These are phyloP conservation scores for Chamaetylas fuelleborni DNA, from an alignment of 2,113 vertebrate genomes.

Conservation along the genomic window DNA sequence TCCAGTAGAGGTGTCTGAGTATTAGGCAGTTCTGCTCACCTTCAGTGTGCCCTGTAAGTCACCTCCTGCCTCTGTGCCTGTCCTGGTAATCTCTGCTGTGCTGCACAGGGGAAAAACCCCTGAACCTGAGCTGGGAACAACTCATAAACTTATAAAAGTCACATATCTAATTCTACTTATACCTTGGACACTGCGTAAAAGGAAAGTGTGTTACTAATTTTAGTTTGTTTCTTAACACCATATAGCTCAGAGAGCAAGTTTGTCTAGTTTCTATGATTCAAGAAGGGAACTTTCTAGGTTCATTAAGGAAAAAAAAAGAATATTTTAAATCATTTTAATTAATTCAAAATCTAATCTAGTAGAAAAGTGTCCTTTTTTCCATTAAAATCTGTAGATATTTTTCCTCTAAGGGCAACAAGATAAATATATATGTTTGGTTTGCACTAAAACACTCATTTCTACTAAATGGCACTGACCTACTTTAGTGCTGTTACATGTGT, in stretches of 20 bases:
- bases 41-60: rapidly evolving
- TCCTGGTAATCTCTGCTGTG: background rate
- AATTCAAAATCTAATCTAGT: background rate
- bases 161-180: background rate
- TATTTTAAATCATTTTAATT: background rate
- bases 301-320: background rate
- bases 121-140: background rate
- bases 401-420: background rate
- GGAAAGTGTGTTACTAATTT: background rate
- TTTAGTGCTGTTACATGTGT: background rate
- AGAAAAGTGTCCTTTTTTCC: background rate
- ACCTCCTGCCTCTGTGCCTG: background rate
- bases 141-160: background rate
- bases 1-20: background rate
- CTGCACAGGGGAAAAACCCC: background rate
- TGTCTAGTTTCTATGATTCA: background rate
- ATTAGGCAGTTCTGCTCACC: background rate
- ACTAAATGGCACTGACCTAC: background rate
- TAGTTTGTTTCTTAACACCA: background rate
- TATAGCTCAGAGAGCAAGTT: background rate
- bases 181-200: background rate
- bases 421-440: background rate
- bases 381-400: background rate
- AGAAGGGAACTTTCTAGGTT: background rate
- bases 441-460: background rate